These are phyloP conservation scores for Engystomops pustulosus DNA, from an alignment of 2,113 vertebrate genomes.

Conservation along the genomic window DNA sequence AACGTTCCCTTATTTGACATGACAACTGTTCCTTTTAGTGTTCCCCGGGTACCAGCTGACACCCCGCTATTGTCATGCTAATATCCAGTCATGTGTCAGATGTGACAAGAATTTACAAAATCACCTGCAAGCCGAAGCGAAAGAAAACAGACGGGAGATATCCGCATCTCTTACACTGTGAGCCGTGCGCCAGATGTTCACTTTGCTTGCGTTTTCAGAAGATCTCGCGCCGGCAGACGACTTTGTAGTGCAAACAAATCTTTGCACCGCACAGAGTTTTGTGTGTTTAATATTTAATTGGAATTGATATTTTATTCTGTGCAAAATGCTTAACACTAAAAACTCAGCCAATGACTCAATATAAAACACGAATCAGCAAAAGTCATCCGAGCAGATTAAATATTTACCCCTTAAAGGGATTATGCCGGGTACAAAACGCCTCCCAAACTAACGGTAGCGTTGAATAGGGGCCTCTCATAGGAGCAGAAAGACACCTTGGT, in stretches of 20 bases:
- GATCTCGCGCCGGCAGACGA: no score
- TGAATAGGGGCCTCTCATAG: no score
- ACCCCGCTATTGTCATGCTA: slow-evolving; percentile 29
- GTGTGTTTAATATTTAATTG: slow-evolving; percentile 21
- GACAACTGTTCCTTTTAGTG: slow-evolving; percentile 24
- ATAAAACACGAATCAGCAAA: neutral
- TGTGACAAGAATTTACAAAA: neutral
- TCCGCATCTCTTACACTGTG: neutral
- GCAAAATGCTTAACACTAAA: slow-evolving; percentile 3
- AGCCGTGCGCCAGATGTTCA: neutral
- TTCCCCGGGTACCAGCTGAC: slow-evolving; percentile 32
- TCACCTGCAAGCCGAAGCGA: neutral
- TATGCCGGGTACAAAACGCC: no score
- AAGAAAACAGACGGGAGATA: neutral
- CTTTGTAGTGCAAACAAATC: slow-evolving; percentile 42
- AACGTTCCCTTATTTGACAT: slow-evolving; percentile 2
- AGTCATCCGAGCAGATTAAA: no score
- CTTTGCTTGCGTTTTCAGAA: neutral
- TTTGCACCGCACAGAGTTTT: neutral
- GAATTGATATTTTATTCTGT: slow-evolving; percentile 15
- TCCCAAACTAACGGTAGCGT: no score
- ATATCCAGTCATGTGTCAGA: slow-evolving; percentile 33
- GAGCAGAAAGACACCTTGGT: no score
- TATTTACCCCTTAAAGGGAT: no score
- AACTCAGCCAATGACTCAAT: neutral